Evolutionary conservation across 2,113 vertebrate genomes (phyloP).

Genomic region (Passer montanus): DNA sequence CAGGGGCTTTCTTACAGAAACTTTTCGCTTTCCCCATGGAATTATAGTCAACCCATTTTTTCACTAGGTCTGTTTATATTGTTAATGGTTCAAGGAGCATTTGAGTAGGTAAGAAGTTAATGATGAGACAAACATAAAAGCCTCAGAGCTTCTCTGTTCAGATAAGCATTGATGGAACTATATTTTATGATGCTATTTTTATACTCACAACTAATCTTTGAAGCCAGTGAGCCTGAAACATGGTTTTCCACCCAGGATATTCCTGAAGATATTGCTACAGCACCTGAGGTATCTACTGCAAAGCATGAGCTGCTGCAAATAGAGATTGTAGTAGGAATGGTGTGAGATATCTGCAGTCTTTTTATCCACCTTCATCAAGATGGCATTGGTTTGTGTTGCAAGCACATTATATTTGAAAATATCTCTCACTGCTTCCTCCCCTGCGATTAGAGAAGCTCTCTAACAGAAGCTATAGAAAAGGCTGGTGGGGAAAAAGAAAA

Average conservation of each 20-base stretch:
- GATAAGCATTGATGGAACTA: not conserved
- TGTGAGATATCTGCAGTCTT: not conserved
- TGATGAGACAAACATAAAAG: conserved; percentile 13
- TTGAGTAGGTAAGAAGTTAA: not conserved
- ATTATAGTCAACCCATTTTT: not conserved
- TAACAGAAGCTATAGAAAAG: not conserved
- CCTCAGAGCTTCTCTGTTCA: not conserved
- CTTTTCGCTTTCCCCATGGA: not conserved
- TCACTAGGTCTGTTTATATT: not conserved
- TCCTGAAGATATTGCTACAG: not conserved
- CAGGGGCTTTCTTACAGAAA: not conserved
- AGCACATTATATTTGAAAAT: not conserved
- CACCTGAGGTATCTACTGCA: not conserved
- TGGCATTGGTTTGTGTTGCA: not conserved
- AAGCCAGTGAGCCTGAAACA: conserved; percentile 2
- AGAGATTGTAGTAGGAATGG: not conserved
- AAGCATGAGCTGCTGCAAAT: not conserved
- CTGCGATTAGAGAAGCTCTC: not conserved
- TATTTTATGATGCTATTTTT: conserved; percentile 8
- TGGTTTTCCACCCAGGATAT: not conserved
- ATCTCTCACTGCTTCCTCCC: not conserved
- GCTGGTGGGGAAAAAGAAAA: not conserved
- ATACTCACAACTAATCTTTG: not conserved
- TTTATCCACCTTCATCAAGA: not conserved
- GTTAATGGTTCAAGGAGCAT: conserved; percentile 41